Percentiles rank a stretch among this genome's conserved stretches.
phyloP scores from a whole-genome alignment of 2,797 vertebrate species.

The Hozukius guyotensis region DNA sequence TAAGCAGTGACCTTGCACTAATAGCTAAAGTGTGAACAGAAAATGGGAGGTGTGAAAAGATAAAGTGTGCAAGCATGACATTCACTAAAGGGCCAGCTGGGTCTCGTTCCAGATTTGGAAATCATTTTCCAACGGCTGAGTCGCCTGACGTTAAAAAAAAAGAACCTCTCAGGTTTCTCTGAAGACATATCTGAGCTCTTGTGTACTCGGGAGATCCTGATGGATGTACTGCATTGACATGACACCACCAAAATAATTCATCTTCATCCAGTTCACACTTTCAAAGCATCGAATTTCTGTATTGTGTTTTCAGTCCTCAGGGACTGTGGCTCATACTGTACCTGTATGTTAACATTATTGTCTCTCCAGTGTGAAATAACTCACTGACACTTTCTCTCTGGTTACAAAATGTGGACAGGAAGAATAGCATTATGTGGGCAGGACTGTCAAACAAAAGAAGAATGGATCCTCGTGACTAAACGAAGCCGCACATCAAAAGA shows the following conservation, averaged over 20 bases:
- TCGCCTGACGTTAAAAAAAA: slow-evolving; percentile 32
- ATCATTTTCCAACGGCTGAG: slow-evolving; percentile 27
- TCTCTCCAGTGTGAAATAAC: not conserved
- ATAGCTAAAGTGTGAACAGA: slow-evolving; percentile 59
- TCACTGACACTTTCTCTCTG: not conserved
- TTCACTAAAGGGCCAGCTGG: slow-evolving; percentile 56
- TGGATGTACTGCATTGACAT: slow-evolving; percentile 14
- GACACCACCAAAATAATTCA: slow-evolving; percentile 40
- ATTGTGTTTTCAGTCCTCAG: slow-evolving; percentile 40
- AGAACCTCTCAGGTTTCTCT: slow-evolving; percentile 27
- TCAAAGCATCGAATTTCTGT: slow-evolving; percentile 47
- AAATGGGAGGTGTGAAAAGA: slow-evolving; percentile 67
- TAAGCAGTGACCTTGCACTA: slow-evolving; percentile 61
- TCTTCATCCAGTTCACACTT: slow-evolving; percentile 56
- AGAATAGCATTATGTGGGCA: not conserved
- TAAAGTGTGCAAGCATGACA: slow-evolving; percentile 54
- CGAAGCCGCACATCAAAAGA: not conserved
- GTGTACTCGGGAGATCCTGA: not conserved
- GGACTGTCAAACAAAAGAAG: slow-evolving; percentile 16
- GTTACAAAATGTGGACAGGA: not conserved
- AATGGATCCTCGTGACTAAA: not conserved
- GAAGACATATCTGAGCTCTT: slow-evolving; percentile 16
- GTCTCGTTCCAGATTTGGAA: slow-evolving; percentile 66
- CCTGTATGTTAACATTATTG: not conserved
- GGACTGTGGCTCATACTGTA: not conserved